A percentile compares a stretch with the other conserved stretches of the same genome.
Evolutionary conservation across 2,113 vertebrate species (phyloP).

Genomic region (Chionomys nivalis): DNA sequence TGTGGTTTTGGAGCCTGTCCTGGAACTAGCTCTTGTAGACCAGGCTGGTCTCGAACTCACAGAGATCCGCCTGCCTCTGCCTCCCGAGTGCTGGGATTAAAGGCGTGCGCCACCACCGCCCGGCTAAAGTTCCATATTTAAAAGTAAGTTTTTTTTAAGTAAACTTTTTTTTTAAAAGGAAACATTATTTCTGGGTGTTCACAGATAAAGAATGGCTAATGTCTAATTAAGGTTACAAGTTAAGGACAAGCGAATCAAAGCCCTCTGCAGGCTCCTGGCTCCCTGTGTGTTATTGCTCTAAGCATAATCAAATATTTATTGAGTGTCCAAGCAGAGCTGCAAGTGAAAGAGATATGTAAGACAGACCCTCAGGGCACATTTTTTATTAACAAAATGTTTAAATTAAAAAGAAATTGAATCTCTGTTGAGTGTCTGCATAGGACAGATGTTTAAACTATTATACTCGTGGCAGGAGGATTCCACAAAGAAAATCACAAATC

Average conservation of each 20-base stretch:
- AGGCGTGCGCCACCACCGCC: too few relatives aligned
- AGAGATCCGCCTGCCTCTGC: too few relatives aligned
- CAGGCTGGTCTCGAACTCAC: too few relatives aligned
- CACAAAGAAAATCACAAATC: slow-evolving; percentile 8
- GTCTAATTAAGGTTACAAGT: slow-evolving; percentile 55
- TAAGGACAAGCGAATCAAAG: slow-evolving; percentile 54
- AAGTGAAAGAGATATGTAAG: slow-evolving; percentile 53
- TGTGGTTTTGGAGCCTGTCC: too few relatives aligned
- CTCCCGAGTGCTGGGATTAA: too few relatives aligned
- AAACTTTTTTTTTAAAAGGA: slow-evolving; percentile 48
- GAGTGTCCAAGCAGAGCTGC: not conserved
- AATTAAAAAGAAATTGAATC: slow-evolving; percentile 64
- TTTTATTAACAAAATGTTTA: slow-evolving; percentile 61
- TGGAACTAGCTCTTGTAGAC: too few relatives aligned
- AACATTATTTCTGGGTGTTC: slow-evolving; percentile 50
- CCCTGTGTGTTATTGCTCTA: slow-evolving; percentile 7
- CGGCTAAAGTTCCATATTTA: slow-evolving; percentile 43
- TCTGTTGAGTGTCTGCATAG: slow-evolving; percentile 44
- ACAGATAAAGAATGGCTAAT: slow-evolving; percentile 55
- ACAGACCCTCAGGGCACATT: slow-evolving; percentile 56
- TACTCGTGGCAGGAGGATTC: not conserved
- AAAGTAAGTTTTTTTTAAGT: not conserved
- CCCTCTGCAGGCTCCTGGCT: not conserved
- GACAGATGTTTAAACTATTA: slow-evolving; percentile 40
- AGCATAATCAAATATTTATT: slow-evolving; percentile 72